Percentiles rank a stretch among this genome's conserved stretches.
phyloP scores from a whole-genome alignment of 2,113 vertebrate genomes.

The Thunnus thynnus region DNA sequence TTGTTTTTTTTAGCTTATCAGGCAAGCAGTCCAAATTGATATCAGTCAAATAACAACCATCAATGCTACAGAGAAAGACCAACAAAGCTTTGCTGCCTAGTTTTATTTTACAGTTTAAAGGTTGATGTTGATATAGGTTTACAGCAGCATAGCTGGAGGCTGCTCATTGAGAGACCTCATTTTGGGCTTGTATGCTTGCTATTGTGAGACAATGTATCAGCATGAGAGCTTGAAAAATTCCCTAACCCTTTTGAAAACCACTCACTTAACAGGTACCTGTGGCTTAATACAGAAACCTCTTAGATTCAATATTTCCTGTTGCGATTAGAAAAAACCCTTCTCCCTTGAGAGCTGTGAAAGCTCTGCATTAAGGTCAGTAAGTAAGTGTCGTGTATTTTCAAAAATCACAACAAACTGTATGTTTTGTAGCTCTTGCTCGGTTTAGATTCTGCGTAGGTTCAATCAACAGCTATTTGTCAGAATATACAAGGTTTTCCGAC shows the following conservation, averaged over 20 bases:
- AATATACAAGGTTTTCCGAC: not conserved
- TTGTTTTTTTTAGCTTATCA: not conserved
- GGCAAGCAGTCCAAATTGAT: not conserved
- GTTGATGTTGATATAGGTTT: not conserved
- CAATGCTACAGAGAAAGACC: no score
- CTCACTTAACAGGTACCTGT: conserved; percentile 27
- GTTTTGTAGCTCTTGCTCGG: not conserved
- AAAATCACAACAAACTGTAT: not conserved
- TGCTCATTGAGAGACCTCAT: not conserved
- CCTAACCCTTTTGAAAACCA: conserved; percentile 58
- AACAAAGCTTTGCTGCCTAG: not conserved
- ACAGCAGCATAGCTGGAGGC: not conserved
- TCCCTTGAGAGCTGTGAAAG: conserved; percentile 8
- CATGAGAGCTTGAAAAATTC: conserved; percentile 33
- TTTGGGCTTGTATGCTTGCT: not conserved
- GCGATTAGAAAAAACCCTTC: not conserved
- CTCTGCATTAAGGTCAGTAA: conserved; percentile 2
- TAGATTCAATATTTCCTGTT: conserved; percentile 35
- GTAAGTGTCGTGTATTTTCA: not conserved
- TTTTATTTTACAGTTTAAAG: conserved; percentile 3
- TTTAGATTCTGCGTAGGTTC: not conserved
- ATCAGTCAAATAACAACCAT: not conserved
- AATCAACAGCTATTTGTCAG: not conserved
- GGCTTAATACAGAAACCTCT: conserved; percentile 39
- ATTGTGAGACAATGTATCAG: conserved; percentile 26